Percentiles rank a stretch among this genome's conserved stretches.
Conservation (phyloP, 2,113 vertebrate genomes). For the Python bivittatus region DNA sequence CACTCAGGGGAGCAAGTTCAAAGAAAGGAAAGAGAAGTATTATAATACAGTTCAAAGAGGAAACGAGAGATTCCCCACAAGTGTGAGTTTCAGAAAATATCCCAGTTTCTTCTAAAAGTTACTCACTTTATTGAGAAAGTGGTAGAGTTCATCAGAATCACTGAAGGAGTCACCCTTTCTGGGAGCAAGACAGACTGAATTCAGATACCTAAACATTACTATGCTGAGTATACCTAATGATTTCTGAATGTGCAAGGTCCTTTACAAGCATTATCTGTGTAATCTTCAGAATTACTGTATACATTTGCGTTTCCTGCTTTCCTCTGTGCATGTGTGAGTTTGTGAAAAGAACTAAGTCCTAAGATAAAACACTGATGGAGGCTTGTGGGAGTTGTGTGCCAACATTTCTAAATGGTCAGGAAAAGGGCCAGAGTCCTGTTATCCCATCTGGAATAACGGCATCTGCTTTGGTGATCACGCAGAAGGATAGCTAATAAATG, state of each 20-base stretch:
- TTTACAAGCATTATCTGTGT: neutral
- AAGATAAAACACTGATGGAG: neutral
- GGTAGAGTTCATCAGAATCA: neutral
- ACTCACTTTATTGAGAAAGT: neutral
- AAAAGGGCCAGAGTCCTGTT: neutral
- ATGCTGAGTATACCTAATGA: neutral
- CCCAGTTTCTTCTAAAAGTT: neutral
- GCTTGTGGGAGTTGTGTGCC: neutral
- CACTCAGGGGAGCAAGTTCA: neutral
- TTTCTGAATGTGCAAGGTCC: neutral
- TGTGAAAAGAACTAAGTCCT: neutral
- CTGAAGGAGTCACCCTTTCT: neutral
- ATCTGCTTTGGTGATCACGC: neutral
- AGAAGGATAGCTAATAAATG: neutral
- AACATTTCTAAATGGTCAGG: neutral
- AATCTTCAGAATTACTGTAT: neutral
- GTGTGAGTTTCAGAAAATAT: neutral
- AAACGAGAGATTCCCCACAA: slow-evolving; percentile 2
- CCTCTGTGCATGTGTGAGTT: neutral
- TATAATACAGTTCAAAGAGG: neutral
- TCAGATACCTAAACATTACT: neutral
- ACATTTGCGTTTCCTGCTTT: neutral
- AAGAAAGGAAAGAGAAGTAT: slow-evolving; percentile 6
- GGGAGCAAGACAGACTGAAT: neutral
- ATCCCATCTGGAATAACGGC: neutral